A percentile compares a stretch with the other conserved stretches of the same genome.
Conservation (phyloP, 1,140 invertebrate genomes). For the Eubasilissa regina region DNA sequence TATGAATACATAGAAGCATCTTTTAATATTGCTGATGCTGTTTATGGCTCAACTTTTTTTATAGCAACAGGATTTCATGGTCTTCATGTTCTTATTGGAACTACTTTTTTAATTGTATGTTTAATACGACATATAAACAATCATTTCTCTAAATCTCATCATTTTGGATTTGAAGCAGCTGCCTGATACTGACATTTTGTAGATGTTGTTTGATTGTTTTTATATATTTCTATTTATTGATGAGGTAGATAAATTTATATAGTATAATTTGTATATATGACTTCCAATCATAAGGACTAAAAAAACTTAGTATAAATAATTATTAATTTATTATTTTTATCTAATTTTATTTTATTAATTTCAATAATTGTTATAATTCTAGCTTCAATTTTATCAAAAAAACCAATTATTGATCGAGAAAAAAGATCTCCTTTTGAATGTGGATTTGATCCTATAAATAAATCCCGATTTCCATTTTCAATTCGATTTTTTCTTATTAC, state of each 20-base stretch:
- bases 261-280: slow-evolving; percentile 80
- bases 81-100: too few relatives aligned
- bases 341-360: slow-evolving; percentile 72
- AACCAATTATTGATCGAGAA: slow-evolving; percentile 72
- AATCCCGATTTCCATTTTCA: too few relatives aligned
- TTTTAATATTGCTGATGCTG: too few relatives aligned
- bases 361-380: slow-evolving; percentile 70
- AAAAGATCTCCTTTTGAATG: slow-evolving; percentile 77
- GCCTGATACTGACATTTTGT: slow-evolving; percentile 85
- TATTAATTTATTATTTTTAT: too few relatives aligned
- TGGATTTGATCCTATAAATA: slow-evolving; percentile 32
- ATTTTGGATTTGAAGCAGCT: slow-evolving; percentile 80
- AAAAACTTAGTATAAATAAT: too few relatives aligned
- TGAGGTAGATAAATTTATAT: slow-evolving; percentile 73
- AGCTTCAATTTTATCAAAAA: slow-evolving; percentile 69
- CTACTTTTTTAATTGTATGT: too few relatives aligned
- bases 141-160: slow-evolving; percentile 75
- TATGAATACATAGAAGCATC: too few relatives aligned
- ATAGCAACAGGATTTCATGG: too few relatives aligned
- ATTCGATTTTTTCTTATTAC: too few relatives aligned
- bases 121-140: too few relatives aligned
- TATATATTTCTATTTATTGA: slow-evolving; percentile 83
- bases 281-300: slow-evolving; percentile 79
- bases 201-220: slow-evolving; percentile 81
- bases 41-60: too few relatives aligned